Evolutionary conservation across 53 echinoderm and acorn worm species (phyloP), one percentile per base, ranked within the genome.

Genomic region (Astropecten irregularis): DNA sequence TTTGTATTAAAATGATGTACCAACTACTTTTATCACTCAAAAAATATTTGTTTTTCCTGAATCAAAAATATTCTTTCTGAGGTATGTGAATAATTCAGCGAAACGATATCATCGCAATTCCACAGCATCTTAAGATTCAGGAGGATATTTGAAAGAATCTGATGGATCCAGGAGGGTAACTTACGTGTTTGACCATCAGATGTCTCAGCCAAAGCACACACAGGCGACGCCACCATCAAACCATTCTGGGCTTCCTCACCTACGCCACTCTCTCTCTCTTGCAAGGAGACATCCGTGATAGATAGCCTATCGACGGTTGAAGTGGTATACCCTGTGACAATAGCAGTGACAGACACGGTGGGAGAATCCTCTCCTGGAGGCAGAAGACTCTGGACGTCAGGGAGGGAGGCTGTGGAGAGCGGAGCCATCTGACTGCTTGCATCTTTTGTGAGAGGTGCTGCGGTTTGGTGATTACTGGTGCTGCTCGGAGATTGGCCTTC

Each of bases 381-480:
- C 23, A 93, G 64, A 28, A 95, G 83, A 59, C 87, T 87, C 26
- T 93, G 90, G 49, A 95, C 88, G 49, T 93, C 95, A 1, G 95
- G 93, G 3, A 93, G 83, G 47, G 91, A 89, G 28, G 92, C 82
- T 38, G 89, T 66, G 61, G 66, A 83, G 46, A 66, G 74, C 16
- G 79, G 79, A 13, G 79, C 79, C 79, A 79, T 79, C 62, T 79
- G 79, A 40, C 62, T 62, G 42, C 79, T 79, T 28, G 79, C 79
- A 79, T 79, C 79, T 48, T 62, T 79, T 18, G 79, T 79, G 14
- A 79, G 79, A 40, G 79, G 79, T 30, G 61, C 61, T 27, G 79
- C 29, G 22, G 60, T 28, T 32, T 60, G 44, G 47, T 62, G 79
- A 49, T 52, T 50, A 31, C 31, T 52, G n/a, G n/a, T n/a, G n/a